Evolutionary conservation across 2,113 vertebrate genomes (phyloP), one percentile per base, ranked within the genome.

Genomic region (Mohoua ochrocephala): DNA sequence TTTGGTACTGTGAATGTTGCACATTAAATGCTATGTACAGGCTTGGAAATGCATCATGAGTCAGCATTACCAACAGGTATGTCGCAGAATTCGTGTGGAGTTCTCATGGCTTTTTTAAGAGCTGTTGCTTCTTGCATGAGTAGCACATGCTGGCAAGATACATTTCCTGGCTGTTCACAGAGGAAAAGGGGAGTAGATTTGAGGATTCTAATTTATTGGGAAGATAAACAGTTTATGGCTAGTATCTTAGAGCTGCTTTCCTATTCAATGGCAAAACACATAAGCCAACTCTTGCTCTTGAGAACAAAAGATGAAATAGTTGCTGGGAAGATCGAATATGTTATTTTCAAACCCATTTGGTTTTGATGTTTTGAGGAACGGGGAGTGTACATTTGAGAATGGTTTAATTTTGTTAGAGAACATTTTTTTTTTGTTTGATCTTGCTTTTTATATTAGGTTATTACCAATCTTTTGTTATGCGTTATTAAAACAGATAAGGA

Each of bases 401-500:
- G 1, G 11, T 92, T 93, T 91, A 59, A 56, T 87, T 96, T 84
- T 68, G 11, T 75, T 68, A 71, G 71, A 74, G 49, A 73, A 53
- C 47, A 45, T 52, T 76, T 96, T 87, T 87, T 92, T 14, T 85
- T 91, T 92, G 71, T 76, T 96, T 94, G 69, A 71, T 85, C 77
- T 85, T 89, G 30, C 26, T 57, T 93, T 93, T 91, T 50, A 65
- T 82, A 37, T 81, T 61, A 57, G 53, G 45, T 50, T 93, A 79
- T 89, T 79, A 44, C 30, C 31, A 89, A 21, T 57, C 15, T 61
- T 90, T 68, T 89, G 59, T 91, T 76, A 68, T 50, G 22, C 87
- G 45, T 79, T 91, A 76, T 95, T 94, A 87, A 93, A 82, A 57
- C n/a, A 91, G 77, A 91, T 87, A 89, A 92, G 61, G 64, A 85